Base-by-base conservation (phyloP, 2,797 vertebrate genomes). In the Oreochromis mossambicus region DNA sequence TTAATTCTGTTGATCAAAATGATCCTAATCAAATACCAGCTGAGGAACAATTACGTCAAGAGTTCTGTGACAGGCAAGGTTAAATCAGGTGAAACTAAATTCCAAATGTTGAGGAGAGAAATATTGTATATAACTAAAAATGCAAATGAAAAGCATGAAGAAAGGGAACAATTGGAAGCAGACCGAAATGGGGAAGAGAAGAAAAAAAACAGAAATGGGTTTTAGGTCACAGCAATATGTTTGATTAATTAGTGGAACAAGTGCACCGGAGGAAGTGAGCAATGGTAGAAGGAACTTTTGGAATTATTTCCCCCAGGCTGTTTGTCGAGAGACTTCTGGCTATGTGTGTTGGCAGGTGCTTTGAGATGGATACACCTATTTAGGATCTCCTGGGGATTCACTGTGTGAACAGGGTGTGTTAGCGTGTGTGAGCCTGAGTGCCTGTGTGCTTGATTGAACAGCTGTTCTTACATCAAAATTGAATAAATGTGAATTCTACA, bases 401-500 rank as follows among this genome's bases (percentile, higher is more conserved):
- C 50, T 79, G 81, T 86, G 87, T 82, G 88, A 81, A 17, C 52
- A 70, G 32, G 21, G 76, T 78, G 82, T 87, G 90, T 83, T 75
- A 52, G 81, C 5, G 14, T 58, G 85, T 77, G 66, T 26, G 82
- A 79, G 78, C 46, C 29, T 21, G 56, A 68, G 77, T 55, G 70
- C 58, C 46, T n/a, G 77, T 77, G 87, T 84, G 87, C 86, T 78
- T 92, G 90, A 92, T 75, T 94, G 91, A 94, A 93, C 92, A 93
- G 91, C 91, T 94, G 94, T 90, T 92, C 90, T 75, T 80, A 82
- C 89, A 91, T 91, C 86, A 55, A 89, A 85, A 92, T 83, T 89
- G 85, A 94, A 92, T 91, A 90, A 87, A 93, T 92, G 90, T 86
- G 87, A 93, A 94, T 92, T 92, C 87, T 88, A 90, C 91, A 91